Conservation (phyloP, 2,888 invertebrate species). For the Drosophila macrospina region DNA sequence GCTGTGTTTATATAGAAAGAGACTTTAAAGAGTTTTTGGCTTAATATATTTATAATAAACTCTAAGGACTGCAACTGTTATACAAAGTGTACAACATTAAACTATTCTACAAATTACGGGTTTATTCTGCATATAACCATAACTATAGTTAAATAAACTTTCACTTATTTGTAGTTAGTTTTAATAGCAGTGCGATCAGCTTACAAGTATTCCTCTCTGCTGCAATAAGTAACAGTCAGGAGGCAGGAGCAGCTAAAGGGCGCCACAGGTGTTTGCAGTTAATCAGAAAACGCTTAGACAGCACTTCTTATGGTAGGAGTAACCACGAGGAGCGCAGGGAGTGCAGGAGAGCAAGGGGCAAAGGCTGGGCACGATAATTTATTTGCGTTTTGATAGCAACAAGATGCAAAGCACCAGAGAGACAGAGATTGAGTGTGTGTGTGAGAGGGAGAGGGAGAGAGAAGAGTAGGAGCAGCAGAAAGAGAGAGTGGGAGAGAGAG, state of each 20-base stretch:
- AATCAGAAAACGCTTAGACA: slow-evolving; percentile 74
- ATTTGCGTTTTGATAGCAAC: slow-evolving; percentile 80
- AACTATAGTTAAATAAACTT: too few relatives aligned
- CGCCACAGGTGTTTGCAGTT: slow-evolving; percentile 56
- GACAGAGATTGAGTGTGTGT: slow-evolving; percentile 4
- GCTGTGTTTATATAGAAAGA: too few relatives aligned
- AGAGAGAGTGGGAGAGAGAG: slow-evolving; percentile 16
- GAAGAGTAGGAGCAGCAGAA: neutral
- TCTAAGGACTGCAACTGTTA: too few relatives aligned
- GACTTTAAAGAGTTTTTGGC: too few relatives aligned
- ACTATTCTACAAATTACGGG: too few relatives aligned
- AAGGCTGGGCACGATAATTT: slow-evolving; percentile 64
- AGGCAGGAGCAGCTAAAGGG: neutral
- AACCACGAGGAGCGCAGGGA: neutral
- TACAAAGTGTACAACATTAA: too few relatives aligned
- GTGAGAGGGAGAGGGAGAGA: slow-evolving; percentile 11
- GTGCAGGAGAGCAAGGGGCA: neutral
- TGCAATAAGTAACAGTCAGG: neutral
- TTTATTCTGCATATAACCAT: too few relatives aligned
- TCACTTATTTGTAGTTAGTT: too few relatives aligned
- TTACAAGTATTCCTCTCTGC: too few relatives aligned
- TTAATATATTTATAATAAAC: too few relatives aligned
- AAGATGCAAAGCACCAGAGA: slow-evolving; percentile 67
- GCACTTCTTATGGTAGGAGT: slow-evolving; percentile 14
- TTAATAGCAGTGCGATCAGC: neutral